Conservation (phyloP, 1,140 invertebrate species). For the Cyclina sinensis region DNA sequence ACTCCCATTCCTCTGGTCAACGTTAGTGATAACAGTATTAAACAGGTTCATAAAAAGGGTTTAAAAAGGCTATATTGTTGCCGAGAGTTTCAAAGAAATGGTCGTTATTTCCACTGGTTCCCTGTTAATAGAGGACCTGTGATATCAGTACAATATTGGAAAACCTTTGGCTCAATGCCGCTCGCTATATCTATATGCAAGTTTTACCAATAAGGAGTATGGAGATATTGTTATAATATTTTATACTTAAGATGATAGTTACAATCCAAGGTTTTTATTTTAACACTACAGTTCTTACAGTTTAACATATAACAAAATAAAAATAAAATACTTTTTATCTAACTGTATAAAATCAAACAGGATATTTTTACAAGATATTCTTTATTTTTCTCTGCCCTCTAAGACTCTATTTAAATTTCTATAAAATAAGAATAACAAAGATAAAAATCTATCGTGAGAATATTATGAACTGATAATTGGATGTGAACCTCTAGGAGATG, state of each 20-base stretch:
- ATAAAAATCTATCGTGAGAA: no score
- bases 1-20: neutral
- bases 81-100: neutral
- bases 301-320: neutral
- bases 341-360: no score
- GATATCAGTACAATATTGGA: neutral
- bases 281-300: neutral
- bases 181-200: neutral
- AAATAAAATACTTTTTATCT: neutral
- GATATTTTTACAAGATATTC: no score
- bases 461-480: neutral
- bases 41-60: neutral
- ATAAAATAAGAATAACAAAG: neutral
- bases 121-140: neutral
- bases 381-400: no score
- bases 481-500: neutral
- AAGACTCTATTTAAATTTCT: neutral
- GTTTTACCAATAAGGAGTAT: neutral
- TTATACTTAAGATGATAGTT: neutral
- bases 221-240: neutral
- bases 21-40: neutral
- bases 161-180: neutral
- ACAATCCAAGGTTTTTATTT: neutral
- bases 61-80: neutral
- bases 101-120: neutral